These are phyloP conservation scores for Porites lutea DNA, from an alignment of 64 coral and sea anemone genomes.

Conservation along the genomic window DNA sequence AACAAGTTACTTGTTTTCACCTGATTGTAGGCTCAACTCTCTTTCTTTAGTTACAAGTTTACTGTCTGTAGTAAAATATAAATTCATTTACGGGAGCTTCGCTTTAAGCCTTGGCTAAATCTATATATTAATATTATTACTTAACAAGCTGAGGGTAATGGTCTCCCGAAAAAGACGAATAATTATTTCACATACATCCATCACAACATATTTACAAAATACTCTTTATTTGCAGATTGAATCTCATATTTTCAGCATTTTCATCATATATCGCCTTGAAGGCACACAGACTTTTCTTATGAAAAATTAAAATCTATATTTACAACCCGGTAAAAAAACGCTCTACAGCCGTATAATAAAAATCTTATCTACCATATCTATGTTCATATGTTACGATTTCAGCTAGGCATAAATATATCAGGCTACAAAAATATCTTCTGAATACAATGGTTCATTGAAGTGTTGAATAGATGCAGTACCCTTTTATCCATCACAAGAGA, in stretches of 20 bases:
- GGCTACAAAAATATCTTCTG: slow-evolving; percentile 57
- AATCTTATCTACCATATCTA: neutral
- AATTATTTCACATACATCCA: too few relatives aligned
- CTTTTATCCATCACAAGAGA: too few relatives aligned
- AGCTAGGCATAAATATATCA: slow-evolving; percentile 37
- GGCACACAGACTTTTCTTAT: slow-evolving; percentile 7
- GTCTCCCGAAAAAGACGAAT: too few relatives aligned
- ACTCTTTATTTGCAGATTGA: slow-evolving; percentile 41
- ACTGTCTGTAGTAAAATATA: too few relatives aligned
- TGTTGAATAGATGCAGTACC: neutral
- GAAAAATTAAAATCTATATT: slow-evolving; percentile 46
- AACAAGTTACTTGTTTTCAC: too few relatives aligned
- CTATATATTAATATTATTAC: too few relatives aligned
- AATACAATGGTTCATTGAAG: neutral
- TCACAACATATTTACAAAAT: slow-evolving; percentile 13
- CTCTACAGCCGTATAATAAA: slow-evolving; percentile 41
- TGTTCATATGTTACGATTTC: neutral
- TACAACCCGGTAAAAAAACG: slow-evolving; percentile 51
- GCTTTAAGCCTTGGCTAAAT: too few relatives aligned
- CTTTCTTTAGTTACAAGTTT: too few relatives aligned
- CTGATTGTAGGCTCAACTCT: too few relatives aligned
- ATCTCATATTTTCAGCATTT: slow-evolving; percentile 36
- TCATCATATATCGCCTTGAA: slow-evolving; percentile 15
- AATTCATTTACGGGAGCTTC: too few relatives aligned
- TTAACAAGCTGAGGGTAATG: too few relatives aligned